phyloP scores from a whole-genome alignment of 2,113 vertebrate genomes.

The Murina feae region DNA sequence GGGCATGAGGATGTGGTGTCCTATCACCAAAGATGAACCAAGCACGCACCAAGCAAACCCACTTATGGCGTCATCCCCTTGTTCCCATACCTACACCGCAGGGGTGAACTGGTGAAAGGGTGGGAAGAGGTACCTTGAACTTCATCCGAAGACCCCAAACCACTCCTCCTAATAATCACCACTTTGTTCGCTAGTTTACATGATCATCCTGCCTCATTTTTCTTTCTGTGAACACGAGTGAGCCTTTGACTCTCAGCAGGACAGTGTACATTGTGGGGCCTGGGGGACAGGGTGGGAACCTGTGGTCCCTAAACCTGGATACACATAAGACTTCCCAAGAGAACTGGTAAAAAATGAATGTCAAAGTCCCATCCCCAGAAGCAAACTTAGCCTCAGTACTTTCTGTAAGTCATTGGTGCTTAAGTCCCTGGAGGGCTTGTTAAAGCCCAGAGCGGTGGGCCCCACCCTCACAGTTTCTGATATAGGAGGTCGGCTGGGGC shows the following conservation, averaged over 20 bases:
- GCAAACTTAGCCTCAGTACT: neutral
- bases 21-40: neutral
- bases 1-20: neutral
- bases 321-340: neutral
- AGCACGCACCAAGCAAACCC: neutral
- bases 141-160: neutral
- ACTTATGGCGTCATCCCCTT: neutral
- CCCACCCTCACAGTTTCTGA: neutral
- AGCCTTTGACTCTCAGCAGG: neutral
- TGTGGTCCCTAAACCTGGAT: neutral
- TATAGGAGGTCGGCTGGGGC: neutral
- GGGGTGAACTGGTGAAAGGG: neutral
- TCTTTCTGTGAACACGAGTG: neutral
- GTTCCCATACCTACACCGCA: neutral
- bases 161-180: neutral
- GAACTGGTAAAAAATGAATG: neutral
- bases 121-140: neutral
- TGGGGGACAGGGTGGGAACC: too few species aligned
- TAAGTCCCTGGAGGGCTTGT: neutral
- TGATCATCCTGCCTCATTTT: neutral
- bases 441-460: neutral
- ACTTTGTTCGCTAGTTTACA: neutral
- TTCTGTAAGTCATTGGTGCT: neutral
- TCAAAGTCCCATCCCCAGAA: neutral
- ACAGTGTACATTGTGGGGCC: neutral